Conservation (phyloP, 1,140 invertebrate species). For the Drosophila auraria region DNA sequence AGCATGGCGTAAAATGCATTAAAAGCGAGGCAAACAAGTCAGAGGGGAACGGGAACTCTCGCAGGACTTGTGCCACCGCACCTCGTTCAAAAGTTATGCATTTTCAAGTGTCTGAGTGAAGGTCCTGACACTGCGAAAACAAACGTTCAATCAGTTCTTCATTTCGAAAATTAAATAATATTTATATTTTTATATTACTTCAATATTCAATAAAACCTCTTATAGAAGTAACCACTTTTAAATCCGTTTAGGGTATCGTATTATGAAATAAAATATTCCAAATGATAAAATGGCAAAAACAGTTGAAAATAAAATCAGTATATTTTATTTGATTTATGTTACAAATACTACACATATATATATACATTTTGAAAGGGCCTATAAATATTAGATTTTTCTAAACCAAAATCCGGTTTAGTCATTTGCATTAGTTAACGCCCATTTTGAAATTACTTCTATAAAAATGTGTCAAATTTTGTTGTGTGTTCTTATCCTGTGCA, state of each 20-base stretch:
- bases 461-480: neutral
- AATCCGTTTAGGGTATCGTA: no score
- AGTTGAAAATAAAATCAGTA: neutral
- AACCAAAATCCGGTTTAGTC: neutral
- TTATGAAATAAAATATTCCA: no score
- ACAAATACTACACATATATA: neutral
- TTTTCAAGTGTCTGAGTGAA: slow-evolving; percentile 69
- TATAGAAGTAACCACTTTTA: no score
- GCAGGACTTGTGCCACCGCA: slow-evolving; percentile 25
- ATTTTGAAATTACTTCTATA: neutral
- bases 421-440: neutral
- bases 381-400: neutral
- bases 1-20: slow-evolving; percentile 76
- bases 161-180: neutral
- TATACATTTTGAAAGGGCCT: no score
- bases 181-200: neutral
- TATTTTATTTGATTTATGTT: neutral
- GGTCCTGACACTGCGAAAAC: slow-evolving; percentile 28
- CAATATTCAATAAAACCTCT: no score
- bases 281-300: no score
- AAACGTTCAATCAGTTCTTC: neutral
- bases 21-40: slow-evolving; percentile 75
- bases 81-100: slow-evolving; percentile 73
- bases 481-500: neutral
- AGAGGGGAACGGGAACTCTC: slow-evolving; percentile 38